Percentiles rank a stretch among this genome's conserved stretches.
These are phyloP conservation scores for Tympanoctomys barrerae DNA, from an alignment of 2,797 vertebrate genomes.

Conservation along the genomic window DNA sequence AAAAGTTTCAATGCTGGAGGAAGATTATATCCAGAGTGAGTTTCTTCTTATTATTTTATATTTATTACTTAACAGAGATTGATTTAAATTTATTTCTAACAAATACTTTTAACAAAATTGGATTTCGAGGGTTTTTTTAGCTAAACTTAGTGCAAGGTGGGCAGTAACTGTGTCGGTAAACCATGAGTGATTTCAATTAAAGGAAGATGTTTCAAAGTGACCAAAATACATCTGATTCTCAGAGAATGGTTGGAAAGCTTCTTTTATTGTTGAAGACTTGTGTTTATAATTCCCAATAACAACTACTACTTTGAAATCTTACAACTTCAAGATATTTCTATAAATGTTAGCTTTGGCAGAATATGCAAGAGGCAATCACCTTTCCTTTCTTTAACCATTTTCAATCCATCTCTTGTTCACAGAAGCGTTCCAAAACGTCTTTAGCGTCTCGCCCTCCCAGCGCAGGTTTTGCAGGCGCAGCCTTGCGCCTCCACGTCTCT, in stretches of 20 bases:
- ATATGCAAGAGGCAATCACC: not conserved
- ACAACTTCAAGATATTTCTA: not conserved
- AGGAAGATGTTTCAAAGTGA: not conserved
- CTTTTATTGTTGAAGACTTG: not conserved
- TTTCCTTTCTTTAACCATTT: constrained; percentile 37
- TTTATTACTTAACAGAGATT: not conserved
- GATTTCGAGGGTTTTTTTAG: not conserved
- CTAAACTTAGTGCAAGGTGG: not conserved
- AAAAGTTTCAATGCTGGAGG: not conserved
- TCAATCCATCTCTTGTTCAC: constrained; percentile 17
- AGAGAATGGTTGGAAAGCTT: not conserved
- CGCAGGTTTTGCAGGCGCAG: constrained; percentile 56
- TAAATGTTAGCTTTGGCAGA: not conserved
- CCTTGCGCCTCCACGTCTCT: constrained; percentile 44
- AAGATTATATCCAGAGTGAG: constrained; percentile 10
- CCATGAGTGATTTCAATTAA: not conserved
- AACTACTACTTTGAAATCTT: not conserved
- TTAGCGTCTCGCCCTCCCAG: constrained; percentile 64
- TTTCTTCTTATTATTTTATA: not conserved
- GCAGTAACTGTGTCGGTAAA: not conserved
- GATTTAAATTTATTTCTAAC: not conserved
- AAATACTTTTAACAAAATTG: not conserved
- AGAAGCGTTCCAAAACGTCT: constrained; percentile 66
- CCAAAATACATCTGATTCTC: constrained; percentile 11
- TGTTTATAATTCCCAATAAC: not conserved